Percentiles rank a stretch among this genome's conserved stretches.
Evolutionary conservation across 2,797 vertebrate species (phyloP).

Genomic region (Sebastes jordani): DNA sequence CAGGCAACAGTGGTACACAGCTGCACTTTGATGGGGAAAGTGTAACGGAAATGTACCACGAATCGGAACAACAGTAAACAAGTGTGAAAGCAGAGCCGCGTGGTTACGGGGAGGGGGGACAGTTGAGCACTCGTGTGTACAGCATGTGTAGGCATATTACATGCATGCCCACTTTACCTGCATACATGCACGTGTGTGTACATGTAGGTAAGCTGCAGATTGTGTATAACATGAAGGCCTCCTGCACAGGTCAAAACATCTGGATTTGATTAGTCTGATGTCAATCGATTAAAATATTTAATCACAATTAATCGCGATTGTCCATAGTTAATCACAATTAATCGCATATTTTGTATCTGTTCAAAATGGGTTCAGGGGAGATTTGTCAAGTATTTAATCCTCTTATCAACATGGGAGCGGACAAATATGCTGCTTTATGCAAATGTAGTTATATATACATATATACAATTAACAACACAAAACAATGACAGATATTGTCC

Average conservation of each 20-base stretch:
- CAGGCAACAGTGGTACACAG: slow-evolving; percentile 41
- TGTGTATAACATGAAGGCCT: background rate
- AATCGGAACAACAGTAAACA: slow-evolving; percentile 2
- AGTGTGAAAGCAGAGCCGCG: background rate
- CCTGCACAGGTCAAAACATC: background rate
- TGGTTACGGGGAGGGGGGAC: background rate
- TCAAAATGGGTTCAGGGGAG: too few relatives aligned
- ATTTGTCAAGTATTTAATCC: too few relatives aligned
- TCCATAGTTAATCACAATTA: too few relatives aligned
- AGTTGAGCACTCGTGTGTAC: background rate
- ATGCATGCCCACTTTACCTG: background rate
- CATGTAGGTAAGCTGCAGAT: background rate
- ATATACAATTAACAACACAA: too few relatives aligned
- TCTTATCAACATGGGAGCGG: too few relatives aligned
- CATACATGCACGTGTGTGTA: background rate
- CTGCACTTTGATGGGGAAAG: slow-evolving; percentile 29
- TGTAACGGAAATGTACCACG: slow-evolving; percentile 28
- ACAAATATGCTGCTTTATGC: too few relatives aligned
- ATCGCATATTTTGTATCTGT: too few relatives aligned
- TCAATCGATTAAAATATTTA: background rate
- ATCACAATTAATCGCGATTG: too few relatives aligned
- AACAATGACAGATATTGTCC: too few relatives aligned
- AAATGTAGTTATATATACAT: too few relatives aligned
- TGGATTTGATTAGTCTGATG: slow-evolving; percentile 17
- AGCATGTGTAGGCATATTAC: background rate